Conservation (phyloP, 2,888 invertebrate genomes). For the Oscheius onirici region DNA sequence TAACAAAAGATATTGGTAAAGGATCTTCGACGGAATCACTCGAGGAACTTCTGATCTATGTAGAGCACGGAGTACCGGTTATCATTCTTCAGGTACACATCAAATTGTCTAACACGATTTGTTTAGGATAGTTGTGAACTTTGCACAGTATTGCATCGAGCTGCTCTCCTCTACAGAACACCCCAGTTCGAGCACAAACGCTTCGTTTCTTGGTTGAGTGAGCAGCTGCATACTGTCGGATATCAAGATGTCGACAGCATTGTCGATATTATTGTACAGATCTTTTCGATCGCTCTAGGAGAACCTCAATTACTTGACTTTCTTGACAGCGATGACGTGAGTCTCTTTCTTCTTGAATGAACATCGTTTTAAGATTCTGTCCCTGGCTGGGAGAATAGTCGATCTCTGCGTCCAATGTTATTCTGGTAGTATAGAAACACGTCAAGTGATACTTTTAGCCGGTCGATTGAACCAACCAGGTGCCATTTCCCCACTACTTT, state of each 20-base stretch:
- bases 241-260: conserved; percentile 6
- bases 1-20: conserved; percentile 39
- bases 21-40: conserved; percentile 59
- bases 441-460: conserved; percentile 52
- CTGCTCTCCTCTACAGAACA: conserved; percentile 56
- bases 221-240: conserved; percentile 26
- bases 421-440: conserved; percentile 35
- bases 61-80: conserved; percentile 66
- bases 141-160: conserved; percentile 60
- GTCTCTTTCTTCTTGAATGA: not conserved
- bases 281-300: conserved; percentile 38
- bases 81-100: conserved; percentile 62
- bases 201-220: conserved; percentile 56
- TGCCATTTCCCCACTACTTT: conserved; percentile 50
- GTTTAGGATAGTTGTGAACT: conserved; percentile 65
- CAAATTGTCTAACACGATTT: not conserved
- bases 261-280: conserved; percentile 32
- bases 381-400: conserved; percentile 42
- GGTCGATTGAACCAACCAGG: conserved; percentile 58
- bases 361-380: conserved; percentile 29
- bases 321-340: conserved; percentile 35
- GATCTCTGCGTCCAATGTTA: conserved; percentile 52
- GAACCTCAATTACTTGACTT: conserved; percentile 50
- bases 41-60: conserved; percentile 57
- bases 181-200: conserved; percentile 56